A percentile compares a stretch with the other conserved stretches of the same genome.
phyloP scores from a whole-genome alignment of 2,113 vertebrate species.

The Apteryx owenii region DNA sequence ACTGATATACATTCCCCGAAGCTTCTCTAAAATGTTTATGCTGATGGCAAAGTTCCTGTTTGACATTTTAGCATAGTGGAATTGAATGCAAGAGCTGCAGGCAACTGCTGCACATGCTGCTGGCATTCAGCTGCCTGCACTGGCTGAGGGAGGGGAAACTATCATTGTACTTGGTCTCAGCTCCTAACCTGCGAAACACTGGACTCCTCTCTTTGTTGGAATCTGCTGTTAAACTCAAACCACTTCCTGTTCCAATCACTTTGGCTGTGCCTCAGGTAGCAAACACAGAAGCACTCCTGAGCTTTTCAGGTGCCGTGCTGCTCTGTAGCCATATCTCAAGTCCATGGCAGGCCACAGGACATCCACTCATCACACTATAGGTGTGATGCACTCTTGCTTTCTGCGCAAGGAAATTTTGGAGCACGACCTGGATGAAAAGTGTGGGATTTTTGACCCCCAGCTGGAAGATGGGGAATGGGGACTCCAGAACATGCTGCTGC shows the following conservation, averaged over 20 bases:
- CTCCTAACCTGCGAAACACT: background rate
- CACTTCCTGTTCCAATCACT: background rate
- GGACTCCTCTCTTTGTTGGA: background rate
- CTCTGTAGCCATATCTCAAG: background rate
- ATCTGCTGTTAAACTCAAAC: background rate
- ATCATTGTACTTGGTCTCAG: background rate
- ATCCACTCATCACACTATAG: accelerated
- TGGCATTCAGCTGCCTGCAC: constrained; percentile 3
- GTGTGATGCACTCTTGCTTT: background rate
- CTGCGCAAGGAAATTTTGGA: background rate
- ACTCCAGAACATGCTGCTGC: background rate
- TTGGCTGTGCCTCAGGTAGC: background rate
- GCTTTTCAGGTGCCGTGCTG: background rate
- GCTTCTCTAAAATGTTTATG: constrained; percentile 54
- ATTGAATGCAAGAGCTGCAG: constrained; percentile 14
- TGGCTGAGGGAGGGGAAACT: background rate
- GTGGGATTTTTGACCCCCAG: background rate
- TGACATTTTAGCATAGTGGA: constrained; percentile 52
- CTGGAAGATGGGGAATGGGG: background rate
- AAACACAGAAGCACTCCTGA: accelerated
- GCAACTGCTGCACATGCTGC: background rate
- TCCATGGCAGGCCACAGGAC: accelerated
- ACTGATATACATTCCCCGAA: constrained; percentile 40
- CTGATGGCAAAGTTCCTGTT: constrained; percentile 47
- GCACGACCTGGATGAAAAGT: background rate